A percentile compares a stretch with the other conserved stretches of the same genome.
Evolutionary conservation across 1,140 invertebrate genomes (phyloP).

Genomic region (Pseudomyrmex cubaensis): DNA sequence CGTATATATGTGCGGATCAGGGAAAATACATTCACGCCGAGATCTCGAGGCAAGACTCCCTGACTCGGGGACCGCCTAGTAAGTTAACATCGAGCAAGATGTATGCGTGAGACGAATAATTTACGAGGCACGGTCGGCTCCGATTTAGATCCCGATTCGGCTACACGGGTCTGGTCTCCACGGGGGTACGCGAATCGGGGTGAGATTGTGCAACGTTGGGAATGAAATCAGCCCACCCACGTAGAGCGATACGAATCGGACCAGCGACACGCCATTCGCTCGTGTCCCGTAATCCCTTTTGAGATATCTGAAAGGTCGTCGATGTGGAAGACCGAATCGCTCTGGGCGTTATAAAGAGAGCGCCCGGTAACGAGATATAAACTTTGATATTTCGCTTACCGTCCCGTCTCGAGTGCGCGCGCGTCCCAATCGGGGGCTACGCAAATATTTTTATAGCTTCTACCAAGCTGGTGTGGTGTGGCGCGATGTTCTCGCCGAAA

Average conservation of each 20-base stretch:
- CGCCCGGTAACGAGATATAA: constrained; percentile 51
- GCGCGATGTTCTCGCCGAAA: constrained; percentile 60
- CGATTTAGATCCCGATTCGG: constrained; percentile 76
- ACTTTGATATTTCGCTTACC: constrained; percentile 52
- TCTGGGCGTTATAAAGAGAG: constrained; percentile 49
- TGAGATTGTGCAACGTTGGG: constrained; percentile 59
- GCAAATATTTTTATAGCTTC: constrained; percentile 66
- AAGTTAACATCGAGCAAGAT: constrained; percentile 47
- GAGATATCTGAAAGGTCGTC: constrained; percentile 56
- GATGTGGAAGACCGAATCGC: constrained; percentile 48
- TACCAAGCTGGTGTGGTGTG: constrained; percentile 17
- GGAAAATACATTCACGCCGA: constrained; percentile 16
- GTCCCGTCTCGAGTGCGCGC: constrained; percentile 12
- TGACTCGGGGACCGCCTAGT: neutral
- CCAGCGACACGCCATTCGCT: constrained; percentile 71
- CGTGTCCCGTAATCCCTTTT: constrained; percentile 60
- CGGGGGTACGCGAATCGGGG: constrained; percentile 48
- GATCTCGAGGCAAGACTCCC: neutral
- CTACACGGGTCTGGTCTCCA: constrained; percentile 25
- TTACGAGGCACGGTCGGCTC: constrained; percentile 72
- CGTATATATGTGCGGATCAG: neutral
- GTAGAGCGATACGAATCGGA: constrained; percentile 70
- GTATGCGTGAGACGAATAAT: constrained; percentile 74
- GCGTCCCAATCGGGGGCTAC: constrained; percentile 60
- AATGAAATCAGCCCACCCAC: constrained; percentile 71